These are phyloP conservation scores for Cossypha niveicapilla DNA, from an alignment of 2,797 vertebrate species.

Conservation along the genomic window DNA sequence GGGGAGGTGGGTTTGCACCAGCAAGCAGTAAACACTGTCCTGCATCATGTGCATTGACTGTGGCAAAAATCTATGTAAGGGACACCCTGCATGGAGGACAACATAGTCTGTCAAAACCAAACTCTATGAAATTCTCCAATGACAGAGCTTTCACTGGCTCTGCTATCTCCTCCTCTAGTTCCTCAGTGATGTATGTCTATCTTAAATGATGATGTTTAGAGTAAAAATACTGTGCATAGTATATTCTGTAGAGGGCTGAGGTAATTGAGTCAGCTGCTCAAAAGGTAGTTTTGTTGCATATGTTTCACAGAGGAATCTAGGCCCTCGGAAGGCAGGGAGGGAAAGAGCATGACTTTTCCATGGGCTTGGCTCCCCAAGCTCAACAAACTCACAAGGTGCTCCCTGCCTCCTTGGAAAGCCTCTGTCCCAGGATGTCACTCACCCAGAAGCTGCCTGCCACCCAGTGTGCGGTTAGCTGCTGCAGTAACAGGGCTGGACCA, in stretches of 20 bases:
- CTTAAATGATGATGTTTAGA: background rate
- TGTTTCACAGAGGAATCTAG: background rate
- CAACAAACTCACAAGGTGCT: background rate
- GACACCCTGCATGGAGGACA: background rate
- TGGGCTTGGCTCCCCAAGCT: background rate
- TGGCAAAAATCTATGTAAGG: background rate
- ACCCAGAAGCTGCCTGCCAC: background rate
- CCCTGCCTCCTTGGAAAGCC: background rate
- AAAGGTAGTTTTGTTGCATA: background rate
- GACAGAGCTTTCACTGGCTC: background rate
- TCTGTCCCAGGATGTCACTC: background rate
- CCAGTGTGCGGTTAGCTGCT: background rate
- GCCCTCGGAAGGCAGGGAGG: background rate
- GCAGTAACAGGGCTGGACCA: background rate
- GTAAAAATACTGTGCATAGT: background rate
- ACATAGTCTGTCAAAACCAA: background rate
- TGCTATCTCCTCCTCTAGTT: background rate
- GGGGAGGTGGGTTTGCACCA: background rate
- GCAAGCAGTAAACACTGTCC: background rate
- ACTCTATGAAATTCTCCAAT: background rate
- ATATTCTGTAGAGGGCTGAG: background rate
- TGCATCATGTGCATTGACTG: background rate
- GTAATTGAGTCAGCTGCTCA: background rate
- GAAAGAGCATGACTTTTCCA: background rate
- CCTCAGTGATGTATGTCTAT: background rate